These are phyloP conservation scores for Sarcophaga bullata DNA, from an alignment of 1,140 invertebrate genomes.

Conservation along the genomic window DNA sequence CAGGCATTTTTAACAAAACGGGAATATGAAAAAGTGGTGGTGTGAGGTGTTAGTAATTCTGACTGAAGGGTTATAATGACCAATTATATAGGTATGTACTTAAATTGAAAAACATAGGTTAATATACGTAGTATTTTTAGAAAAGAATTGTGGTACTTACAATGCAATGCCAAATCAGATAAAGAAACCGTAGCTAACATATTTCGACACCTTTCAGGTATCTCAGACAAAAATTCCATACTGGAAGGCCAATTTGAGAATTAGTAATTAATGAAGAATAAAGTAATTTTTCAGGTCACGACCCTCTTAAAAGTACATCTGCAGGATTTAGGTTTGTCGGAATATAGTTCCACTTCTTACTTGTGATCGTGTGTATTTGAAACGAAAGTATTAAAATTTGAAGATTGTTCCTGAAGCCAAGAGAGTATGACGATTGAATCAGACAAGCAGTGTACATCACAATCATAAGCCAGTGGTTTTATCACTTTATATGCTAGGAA, in stretches of 20 bases:
- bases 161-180: neutral
- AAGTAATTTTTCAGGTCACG: conserved; percentile 48
- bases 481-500: conserved; percentile 45
- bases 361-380: conserved; percentile 53
- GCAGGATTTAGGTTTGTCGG: conserved; percentile 56
- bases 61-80: too few relatives aligned
- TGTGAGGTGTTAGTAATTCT: too few relatives aligned
- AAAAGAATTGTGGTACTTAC: conserved; percentile 31
- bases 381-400: conserved; percentile 51
- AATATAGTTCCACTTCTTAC: conserved; percentile 54
- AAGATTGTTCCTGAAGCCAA: conserved; percentile 51
- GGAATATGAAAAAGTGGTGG: too few relatives aligned
- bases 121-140: conserved; percentile 29
- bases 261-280: conserved; percentile 40
- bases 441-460: too few relatives aligned
- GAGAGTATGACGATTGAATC: conserved; percentile 57
- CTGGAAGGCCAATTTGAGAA: conserved; percentile 13
- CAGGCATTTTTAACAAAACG: too few relatives aligned
- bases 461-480: too few relatives aligned
- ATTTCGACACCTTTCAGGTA: conserved; percentile 51
- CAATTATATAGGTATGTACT: too few relatives aligned
- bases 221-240: conserved; percentile 33
- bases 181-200: conserved; percentile 10
- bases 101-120: conserved; percentile 42
- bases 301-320: conserved; percentile 57